Conservation (phyloP, 1,140 invertebrate genomes). For the Atta texana region DNA sequence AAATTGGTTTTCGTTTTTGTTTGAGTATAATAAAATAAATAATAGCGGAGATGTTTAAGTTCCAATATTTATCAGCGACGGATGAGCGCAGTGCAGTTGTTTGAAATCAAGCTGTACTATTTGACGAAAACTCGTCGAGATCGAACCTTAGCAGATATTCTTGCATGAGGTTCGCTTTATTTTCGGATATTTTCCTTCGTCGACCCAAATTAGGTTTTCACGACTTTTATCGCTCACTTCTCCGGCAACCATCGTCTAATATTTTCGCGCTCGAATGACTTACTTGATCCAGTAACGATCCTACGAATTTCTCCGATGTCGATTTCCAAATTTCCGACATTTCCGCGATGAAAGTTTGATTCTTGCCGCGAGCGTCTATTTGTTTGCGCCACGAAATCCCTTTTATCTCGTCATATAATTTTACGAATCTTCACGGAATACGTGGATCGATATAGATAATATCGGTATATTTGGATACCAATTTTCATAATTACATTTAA, state of each 20-base stretch:
- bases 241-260: conserved; percentile 68
- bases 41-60: background rate
- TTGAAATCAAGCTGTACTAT: conserved; percentile 55
- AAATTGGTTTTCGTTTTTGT: background rate
- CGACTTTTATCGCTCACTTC: conserved; percentile 72
- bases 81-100: conserved; percentile 23
- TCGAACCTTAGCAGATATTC: conserved; percentile 36
- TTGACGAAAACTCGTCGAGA: background rate
- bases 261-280: conserved; percentile 60
- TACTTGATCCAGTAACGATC: conserved; percentile 64
- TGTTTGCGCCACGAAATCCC: conserved; percentile 18
- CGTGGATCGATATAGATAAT: conserved; percentile 19
- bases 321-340: conserved; percentile 64
- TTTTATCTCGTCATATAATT: conserved; percentile 58
- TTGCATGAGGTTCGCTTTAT: conserved; percentile 61
- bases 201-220: conserved; percentile 67
- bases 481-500: background rate
- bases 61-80: background rate
- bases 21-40: background rate
- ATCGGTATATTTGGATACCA: background rate
- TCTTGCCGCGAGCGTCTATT: conserved; percentile 36
- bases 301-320: conserved; percentile 63
- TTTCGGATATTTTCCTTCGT: conserved; percentile 51
- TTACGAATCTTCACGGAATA: conserved; percentile 36
- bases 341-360: conserved; percentile 72